These are phyloP conservation scores for Oryctolagus cuniculus DNA, from an alignment of 2,113 vertebrate genomes.

Conservation along the genomic window DNA sequence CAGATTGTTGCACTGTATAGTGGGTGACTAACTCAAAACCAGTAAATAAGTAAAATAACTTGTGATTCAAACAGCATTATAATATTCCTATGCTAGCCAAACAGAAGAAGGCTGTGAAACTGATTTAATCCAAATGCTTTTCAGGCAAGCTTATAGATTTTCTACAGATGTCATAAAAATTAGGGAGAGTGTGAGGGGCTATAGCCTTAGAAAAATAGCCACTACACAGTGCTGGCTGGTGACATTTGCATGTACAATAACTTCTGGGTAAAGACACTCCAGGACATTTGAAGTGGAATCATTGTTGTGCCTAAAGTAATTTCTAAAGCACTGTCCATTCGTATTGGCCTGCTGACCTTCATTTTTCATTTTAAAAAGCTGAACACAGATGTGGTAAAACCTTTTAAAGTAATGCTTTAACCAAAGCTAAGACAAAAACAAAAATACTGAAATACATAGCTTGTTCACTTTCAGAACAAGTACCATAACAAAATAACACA, in stretches of 20 bases:
- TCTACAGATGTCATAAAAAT: not conserved
- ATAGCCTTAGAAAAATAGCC: not conserved
- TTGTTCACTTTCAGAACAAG: constrained; percentile 8
- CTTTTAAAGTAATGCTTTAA: constrained; percentile 51
- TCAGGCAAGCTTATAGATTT: not conserved
- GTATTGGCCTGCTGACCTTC: not conserved
- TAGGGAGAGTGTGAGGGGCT: not conserved
- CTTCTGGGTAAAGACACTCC: not conserved
- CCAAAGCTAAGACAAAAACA: not conserved
- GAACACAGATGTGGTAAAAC: not conserved
- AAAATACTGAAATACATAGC: not conserved
- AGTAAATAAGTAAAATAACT: not conserved
- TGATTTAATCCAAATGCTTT: not conserved
- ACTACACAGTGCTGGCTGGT: not conserved
- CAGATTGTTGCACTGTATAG: not conserved
- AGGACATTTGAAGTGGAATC: not conserved
- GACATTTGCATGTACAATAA: constrained; percentile 18
- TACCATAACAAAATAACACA: constrained; percentile 48
- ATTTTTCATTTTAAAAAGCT: constrained; percentile 17
- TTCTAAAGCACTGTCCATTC: constrained; percentile 8
- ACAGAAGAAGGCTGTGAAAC: not conserved
- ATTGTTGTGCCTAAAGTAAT: not conserved
- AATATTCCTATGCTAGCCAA: not conserved
- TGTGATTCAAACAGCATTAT: not conserved
- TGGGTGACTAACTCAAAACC: not conserved